Conservation (phyloP, 2,888 invertebrate genomes). For the Macaria liturata region DNA sequence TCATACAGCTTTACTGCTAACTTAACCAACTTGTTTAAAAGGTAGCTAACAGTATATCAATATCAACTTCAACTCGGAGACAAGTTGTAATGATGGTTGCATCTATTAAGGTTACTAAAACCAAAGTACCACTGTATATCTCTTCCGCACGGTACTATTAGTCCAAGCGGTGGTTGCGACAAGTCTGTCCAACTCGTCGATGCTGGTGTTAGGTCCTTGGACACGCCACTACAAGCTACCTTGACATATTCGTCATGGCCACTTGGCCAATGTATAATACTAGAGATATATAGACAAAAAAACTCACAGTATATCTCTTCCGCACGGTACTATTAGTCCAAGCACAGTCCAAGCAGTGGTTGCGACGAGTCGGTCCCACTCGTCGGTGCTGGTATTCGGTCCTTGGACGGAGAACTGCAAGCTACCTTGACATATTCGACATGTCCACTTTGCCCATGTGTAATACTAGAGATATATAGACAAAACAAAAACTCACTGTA, state of each 20-base stretch:
- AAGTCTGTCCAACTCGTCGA: slow-evolving; percentile 62
- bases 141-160: slow-evolving; percentile 50
- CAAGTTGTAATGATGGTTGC: too few relatives aligned
- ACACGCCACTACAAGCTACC: slow-evolving; percentile 83
- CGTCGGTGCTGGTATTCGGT: slow-evolving; percentile 63
- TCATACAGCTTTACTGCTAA: too few relatives aligned
- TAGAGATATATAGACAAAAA: too few relatives aligned
- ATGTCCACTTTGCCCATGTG: slow-evolving; percentile 87
- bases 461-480: too few relatives aligned
- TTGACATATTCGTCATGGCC: slow-evolving; percentile 95
- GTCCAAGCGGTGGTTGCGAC: slow-evolving; percentile 52
- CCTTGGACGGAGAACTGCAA: slow-evolving; percentile 81
- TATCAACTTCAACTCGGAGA: too few relatives aligned
- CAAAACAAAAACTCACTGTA: slow-evolving; percentile 49
- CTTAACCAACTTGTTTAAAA: too few relatives aligned
- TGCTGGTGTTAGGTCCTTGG: slow-evolving; percentile 70
- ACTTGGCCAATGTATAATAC: slow-evolving; percentile 84
- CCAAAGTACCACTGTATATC: slow-evolving; percentile 66
- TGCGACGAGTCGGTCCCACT: slow-evolving; percentile 56
- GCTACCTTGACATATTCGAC: slow-evolving; percentile 94
- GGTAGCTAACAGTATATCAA: too few relatives aligned
- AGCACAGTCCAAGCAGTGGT: slow-evolving; percentile 51
- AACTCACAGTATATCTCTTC: slow-evolving; percentile 61
- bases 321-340: slow-evolving; percentile 48
- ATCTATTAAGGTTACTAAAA: too few relatives aligned